These are phyloP conservation scores for Holothuria scabra DNA, from an alignment of 53 echinoderm and acorn worm species.

Conservation along the genomic window DNA sequence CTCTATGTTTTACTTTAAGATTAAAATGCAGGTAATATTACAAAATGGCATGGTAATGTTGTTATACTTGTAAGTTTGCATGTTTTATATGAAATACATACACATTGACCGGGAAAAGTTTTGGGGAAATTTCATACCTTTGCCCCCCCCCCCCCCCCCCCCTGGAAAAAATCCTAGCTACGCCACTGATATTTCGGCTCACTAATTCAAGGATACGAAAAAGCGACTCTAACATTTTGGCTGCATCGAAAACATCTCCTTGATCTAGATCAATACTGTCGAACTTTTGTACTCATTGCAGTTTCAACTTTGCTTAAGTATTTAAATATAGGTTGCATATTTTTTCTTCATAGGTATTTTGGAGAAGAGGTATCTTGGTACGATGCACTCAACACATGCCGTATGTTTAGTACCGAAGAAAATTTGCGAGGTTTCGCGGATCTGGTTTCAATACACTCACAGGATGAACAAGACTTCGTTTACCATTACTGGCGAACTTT, in stretches of 20 bases:
- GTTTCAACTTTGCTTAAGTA: neutral
- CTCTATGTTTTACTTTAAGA: too few species aligned
- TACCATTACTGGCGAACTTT: conserved; percentile 30
- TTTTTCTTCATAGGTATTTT: conserved; percentile 6
- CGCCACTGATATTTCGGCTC: too few species aligned
- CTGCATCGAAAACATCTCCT: neutral
- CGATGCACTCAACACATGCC: conserved; percentile 10
- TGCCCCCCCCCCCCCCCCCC: too few species aligned
- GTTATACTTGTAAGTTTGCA: too few species aligned
- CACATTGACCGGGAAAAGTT: too few species aligned
- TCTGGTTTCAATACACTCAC: conserved; percentile 25
- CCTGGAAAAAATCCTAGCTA: too few species aligned
- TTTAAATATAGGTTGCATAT: neutral
- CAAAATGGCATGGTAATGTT: too few species aligned
- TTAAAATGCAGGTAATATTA: too few species aligned
- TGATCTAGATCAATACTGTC: neutral
- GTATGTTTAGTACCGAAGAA: conserved; percentile 6
- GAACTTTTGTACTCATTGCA: neutral
- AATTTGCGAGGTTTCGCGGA: conserved; percentile 30
- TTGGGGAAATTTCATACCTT: too few species aligned
- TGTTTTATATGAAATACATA: too few species aligned
- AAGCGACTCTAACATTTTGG: neutral
- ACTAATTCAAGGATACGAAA: too few species aligned
- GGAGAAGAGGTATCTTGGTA: conserved; percentile 28
- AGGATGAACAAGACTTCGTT: conserved; percentile 24